phyloP scores from a whole-genome alignment of 2,888 invertebrate species.

The Pyrrhia umbra region DNA sequence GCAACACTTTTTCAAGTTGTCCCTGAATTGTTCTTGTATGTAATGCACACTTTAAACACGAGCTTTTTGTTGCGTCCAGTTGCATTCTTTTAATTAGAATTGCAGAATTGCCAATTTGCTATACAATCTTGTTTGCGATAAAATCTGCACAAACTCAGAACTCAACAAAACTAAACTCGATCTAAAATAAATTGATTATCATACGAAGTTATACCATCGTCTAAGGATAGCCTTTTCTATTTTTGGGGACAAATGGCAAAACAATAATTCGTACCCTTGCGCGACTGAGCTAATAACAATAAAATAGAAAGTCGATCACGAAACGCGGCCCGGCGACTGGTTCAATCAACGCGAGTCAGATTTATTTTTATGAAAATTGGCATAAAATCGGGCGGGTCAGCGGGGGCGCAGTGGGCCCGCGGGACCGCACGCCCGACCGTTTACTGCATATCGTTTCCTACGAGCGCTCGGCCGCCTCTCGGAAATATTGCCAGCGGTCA shows the following conservation, averaged over 20 bases:
- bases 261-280: conserved; percentile 89
- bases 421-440: conserved; percentile 89
- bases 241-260: conserved; percentile 87
- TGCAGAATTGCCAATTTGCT: conserved; percentile 51
- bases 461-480: conserved; percentile 77
- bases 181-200: conserved; percentile 68
- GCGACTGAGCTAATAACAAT: conserved; percentile 89
- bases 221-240: conserved; percentile 72
- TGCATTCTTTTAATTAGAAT: conserved; percentile 55
- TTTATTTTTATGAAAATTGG: conserved; percentile 91
- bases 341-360: conserved; percentile 89
- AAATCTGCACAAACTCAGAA: conserved; percentile 41
- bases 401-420: conserved; percentile 84
- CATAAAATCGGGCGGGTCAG: conserved; percentile 89
- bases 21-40: conserved; percentile 47
- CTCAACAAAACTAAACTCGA: conserved; percentile 29
- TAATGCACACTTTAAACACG: conserved; percentile 44
- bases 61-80: conserved; percentile 36
- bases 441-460: conserved; percentile 90
- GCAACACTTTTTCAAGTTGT: conserved; percentile 47
- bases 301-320: conserved; percentile 89
- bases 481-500: conserved; percentile 89
- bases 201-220: conserved; percentile 74
- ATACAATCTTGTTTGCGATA: conserved; percentile 55
- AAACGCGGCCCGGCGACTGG: conserved; percentile 85